Base-by-base conservation (phyloP, 2,797 vertebrate species). In the Leucoraja ocellata region DNA sequence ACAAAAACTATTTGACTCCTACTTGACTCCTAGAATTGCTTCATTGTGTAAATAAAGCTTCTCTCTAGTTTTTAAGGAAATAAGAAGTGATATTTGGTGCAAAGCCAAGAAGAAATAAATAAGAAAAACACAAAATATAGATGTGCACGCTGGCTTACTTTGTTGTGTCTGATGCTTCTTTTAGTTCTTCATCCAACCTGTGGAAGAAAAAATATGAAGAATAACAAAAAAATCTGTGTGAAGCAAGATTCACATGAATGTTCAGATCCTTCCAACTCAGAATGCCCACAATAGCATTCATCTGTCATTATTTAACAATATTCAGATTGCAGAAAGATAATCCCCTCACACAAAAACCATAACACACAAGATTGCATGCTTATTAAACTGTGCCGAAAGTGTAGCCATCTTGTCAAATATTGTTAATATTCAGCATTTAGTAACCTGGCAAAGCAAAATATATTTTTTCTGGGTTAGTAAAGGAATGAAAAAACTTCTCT, bases 181-280 rank as follows among this genome's bases (percentile, higher is more conserved):
- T 98, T 96, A 99, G 96, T 94, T 99, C 98, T 96, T 98, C 96
- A 95, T 99, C 98, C 97, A 98, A 97, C 96, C 98, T 98, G 97
- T 95, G 94, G 94, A 93, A 96, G 95, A 94, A 54, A 93, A 94
- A 97, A 96, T 28, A 36, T 93, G 36, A 68, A 90, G 71, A 93
- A 76, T 94, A 95, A 94, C 95, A 93, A 94, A 95, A 91, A 96
- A 94, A 95, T 96, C 93, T 96, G 94, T 96, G 9, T 97, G 94
- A 97, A 96, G 96, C 77, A 54, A 54, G 46, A 54, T 54, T 54
- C 46, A 54, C 46, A 54, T 54, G 46, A 54, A 54, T 54, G 46
- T 54, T 54, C 4, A 54, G 46, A 54, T 54, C 46, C 46, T 54
- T 54, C 36, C 32, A 46, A 74, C 25, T 73, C 36, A 73, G 36